Evolutionary conservation across 2,888 invertebrate genomes (phyloP), one percentile per base, ranked within the genome.

Genomic region (Ceraclea dissimilis): DNA sequence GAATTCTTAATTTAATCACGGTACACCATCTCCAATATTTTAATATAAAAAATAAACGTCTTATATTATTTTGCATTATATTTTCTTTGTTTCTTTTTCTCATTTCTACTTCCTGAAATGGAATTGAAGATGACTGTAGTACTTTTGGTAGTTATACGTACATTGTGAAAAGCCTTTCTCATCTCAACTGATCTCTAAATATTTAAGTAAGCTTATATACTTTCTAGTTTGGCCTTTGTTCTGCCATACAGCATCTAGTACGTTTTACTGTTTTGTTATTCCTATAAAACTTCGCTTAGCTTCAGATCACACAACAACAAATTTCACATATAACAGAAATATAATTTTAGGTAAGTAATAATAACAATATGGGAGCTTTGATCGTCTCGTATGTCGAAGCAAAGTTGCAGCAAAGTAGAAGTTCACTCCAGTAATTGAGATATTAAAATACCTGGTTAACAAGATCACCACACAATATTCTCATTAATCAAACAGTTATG

Each of bases 221-320:
- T 16, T 51, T 39, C 54, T 59, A 47, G 56, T 50, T 54, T 44
- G 26, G 51, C 49, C 55, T 55, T 60, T 61, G 61, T 60, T 58
- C 49, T 46, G 19, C 48, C 16, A 16, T 50, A 16, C 47, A 10
- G 18, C 6, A 18, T 19, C 18, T 43, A 16, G 16, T 43, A 43
- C 43, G 11, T 47, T 47, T 47, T 39, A 39, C 8, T 39, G 39
- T 39, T 39, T 39, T 39, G 39, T 39, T 39, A 39, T 39, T 39
- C 13, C 5, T 39, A 39, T 39, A 39, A 39, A 39, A 39, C 39
- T 39, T 39, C 5, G 39, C 39, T 4, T 13, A 39, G 39, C 39
- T 13, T 39, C 13, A 13, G 39, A 8, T 39, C 39, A 39, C 39
- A n/a, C 8, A 39, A 39, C 13, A 39, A 39, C 8, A 39, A 39